These are phyloP conservation scores for Diuraphis noxia DNA, from an alignment of 1,140 invertebrate species.

Conservation along the genomic window DNA sequence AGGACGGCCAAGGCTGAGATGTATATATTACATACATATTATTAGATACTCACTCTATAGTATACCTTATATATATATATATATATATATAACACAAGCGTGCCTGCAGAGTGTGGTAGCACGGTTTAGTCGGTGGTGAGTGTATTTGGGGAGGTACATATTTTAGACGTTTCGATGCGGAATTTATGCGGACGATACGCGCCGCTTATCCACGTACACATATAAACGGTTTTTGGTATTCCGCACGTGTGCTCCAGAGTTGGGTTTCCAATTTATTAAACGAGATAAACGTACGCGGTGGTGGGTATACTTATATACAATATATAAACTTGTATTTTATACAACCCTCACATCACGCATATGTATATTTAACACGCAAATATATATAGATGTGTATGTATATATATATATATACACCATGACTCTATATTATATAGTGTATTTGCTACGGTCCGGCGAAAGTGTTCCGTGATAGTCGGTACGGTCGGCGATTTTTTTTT, in stretches of 20 bases:
- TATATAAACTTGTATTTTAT: not conserved
- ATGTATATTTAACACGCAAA: not conserved
- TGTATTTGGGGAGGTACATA: not conserved
- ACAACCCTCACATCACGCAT: not conserved
- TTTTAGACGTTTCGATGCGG: not conserved
- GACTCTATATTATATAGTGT: not conserved
- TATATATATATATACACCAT: not conserved
- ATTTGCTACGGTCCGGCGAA: not conserved
- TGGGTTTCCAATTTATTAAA: slow-evolving; percentile 51
- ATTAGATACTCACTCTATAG: not conserved
- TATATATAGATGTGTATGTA: not conserved
- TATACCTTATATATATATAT: not conserved
- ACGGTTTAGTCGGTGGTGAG: not conserved
- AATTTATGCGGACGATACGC: slow-evolving; percentile 16
- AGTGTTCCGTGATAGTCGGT: not conserved
- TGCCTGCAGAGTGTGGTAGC: not conserved
- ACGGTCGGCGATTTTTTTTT: not conserved
- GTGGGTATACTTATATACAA: not conserved
- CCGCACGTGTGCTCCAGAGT: slow-evolving; percentile 14
- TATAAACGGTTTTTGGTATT: slow-evolving; percentile 38
- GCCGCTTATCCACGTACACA: not conserved
- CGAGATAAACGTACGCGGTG: not conserved
- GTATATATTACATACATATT: not conserved
- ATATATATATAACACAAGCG: not conserved
- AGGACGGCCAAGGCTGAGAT: too few species aligned